Conservation (phyloP, 2,888 invertebrate species). For the Synergus umbraculus region DNA sequence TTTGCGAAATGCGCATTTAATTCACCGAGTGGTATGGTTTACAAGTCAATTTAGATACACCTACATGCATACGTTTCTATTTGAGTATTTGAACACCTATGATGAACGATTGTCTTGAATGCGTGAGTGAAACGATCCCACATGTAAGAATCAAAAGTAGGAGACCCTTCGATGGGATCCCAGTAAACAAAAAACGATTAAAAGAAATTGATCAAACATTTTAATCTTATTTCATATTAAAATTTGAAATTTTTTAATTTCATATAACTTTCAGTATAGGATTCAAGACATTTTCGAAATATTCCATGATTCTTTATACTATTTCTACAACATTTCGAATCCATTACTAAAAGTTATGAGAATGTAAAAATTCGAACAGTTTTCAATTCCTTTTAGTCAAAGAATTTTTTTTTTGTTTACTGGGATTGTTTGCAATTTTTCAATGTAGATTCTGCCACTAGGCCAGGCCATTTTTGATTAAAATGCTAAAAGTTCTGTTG, state of each 20-base stretch:
- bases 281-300: too few relatives aligned
- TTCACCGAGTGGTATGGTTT: slow-evolving; percentile 11
- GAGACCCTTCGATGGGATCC: slow-evolving; percentile 2
- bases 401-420: background rate
- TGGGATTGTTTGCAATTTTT: background rate
- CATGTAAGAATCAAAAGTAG: background rate
- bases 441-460: background rate
- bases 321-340: too few relatives aligned
- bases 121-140: slow-evolving; percentile 31
- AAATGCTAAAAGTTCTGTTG: background rate
- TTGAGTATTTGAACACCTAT: slow-evolving; percentile 14
- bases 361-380: too few relatives aligned
- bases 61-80: slow-evolving; percentile 17
- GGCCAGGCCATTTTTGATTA: background rate
- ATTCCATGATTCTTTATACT: too few relatives aligned
- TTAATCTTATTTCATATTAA: too few relatives aligned
- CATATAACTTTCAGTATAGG: too few relatives aligned
- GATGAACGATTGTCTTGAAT: slow-evolving; percentile 27
- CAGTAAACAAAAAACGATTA: background rate
- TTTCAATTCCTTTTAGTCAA: background rate
- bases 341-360: too few relatives aligned
- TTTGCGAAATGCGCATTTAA: slow-evolving; percentile 6
- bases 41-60: slow-evolving; percentile 31
- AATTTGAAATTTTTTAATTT: background rate
- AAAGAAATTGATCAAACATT: background rate